Base-by-base conservation (phyloP, 2,113 vertebrate genomes). In the Gasterosteus aculeatus region DNA sequence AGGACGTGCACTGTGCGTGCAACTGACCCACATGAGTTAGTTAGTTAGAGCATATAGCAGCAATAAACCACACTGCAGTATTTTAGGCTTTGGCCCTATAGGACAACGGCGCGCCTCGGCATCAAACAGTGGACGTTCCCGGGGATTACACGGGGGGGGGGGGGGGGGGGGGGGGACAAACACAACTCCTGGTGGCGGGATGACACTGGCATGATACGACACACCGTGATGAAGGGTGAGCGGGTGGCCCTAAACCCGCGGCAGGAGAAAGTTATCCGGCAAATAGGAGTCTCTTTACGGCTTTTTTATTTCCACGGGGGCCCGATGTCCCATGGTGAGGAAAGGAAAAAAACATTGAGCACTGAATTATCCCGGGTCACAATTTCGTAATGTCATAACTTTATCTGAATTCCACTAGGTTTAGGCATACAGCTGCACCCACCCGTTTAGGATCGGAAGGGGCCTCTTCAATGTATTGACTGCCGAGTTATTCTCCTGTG, bases 11-110 rank as follows among this genome's bases (percentile, higher is more conserved):
- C 81, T 49, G 75, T 84, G 77, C 68, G 63, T 89, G 79, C 77
- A 70, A 44, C 81, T 86, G 89, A 90, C 78, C 89, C 72, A 86
- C 86, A 64, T 51, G 73, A 87, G 81, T 83, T 77, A 72, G 70
- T 78, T 72, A 72, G 77, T 78, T 77, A 15, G 79, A 92, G 85
- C 75, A 72, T 76, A 77, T 83, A 87, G 89, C 85, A 82, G 86
- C 90, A 88, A 74, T 91, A 84, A 88, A 82, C 82, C 89, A 88
- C 89, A 93, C 93, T 94, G 93, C 93, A 94, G 93, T 77, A 94
- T 94, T 93, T 93, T 81, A 88, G 89, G 89, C 89, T 89, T 77
- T 77, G 85, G 91, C 87, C 85, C 89, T 80, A 80, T 78, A 81
- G 87, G 82, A 88, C 72, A 75, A 42, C 75, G 71, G 75, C 78